Evolutionary conservation across 2,888 invertebrate species (phyloP), one percentile per base, ranked within the genome.

Genomic region (Drosophila planitibia): DNA sequence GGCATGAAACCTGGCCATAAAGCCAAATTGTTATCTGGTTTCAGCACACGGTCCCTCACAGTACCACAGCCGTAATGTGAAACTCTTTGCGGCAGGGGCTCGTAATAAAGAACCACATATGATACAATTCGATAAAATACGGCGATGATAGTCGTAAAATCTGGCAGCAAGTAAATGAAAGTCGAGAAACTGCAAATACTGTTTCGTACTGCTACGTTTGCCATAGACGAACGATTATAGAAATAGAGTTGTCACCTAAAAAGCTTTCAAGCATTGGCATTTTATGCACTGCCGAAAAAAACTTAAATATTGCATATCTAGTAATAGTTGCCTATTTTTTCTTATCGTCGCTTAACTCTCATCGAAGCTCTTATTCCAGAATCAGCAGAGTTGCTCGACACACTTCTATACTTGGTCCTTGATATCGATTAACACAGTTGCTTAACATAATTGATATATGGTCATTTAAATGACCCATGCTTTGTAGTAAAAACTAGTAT

Each of bases 1-100:
- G 74, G 79, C 91, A 88, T 88, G 87, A 82, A 82, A 89, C 74
- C 59, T 71, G 76, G 76, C 74, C 84, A 80, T 90, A 89, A 85
- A 76, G 72, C 66, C 32, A 75, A 85, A 84, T 76, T 67, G 85
- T 81, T 89, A 89, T 89, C 84, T 89, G 85, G 81, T 84, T 89
- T 84, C 89, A 81, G 62, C 53, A 10, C 16, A 39, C 55, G 19
- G 16, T 16, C 16, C 22, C 2, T 4, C 22, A 16, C 16, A 10
- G 32, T 30, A 16, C 30, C 14, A 41, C 41, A 14, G 47, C 35
- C 58, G 82, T 74, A 84, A 82, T 76, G 68, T 74, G 76, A 89
- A 81, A 78, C 70, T 54, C 41, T 16, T 16, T 37, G 33, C n/a
- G 32, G 22, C 3, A 5, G 49, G 22, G 60, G 35, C 33, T 49